Evolutionary conservation across 1,140 invertebrate species (phyloP).

Genomic region (Orchesella cincta): DNA sequence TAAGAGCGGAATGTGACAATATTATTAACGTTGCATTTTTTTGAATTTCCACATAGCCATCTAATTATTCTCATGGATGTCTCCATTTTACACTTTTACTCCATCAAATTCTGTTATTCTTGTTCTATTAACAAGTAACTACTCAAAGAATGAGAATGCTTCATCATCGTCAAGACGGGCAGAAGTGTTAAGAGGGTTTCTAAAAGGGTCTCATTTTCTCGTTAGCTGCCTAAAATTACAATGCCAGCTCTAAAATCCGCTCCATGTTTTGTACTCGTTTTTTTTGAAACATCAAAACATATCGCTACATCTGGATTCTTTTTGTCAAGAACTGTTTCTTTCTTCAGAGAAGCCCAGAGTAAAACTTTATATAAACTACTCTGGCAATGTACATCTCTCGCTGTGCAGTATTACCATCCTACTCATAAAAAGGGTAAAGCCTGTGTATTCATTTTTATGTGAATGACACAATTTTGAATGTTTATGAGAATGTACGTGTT

Average conservation of each 20-base stretch:
- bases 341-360: no score
- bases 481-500: slow-evolving; percentile 23
- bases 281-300: background rate
- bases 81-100: no score
- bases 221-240: background rate
- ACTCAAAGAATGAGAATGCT: background rate
- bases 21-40: slow-evolving; percentile 1
- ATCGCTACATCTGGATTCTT: background rate
- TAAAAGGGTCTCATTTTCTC: slow-evolving; percentile 6
- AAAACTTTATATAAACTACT: no score
- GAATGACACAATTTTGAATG: slow-evolving; percentile 22
- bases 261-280: background rate
- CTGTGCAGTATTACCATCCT: background rate
- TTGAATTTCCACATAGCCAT: no score
- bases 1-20: background rate
- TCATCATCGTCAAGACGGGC: background rate
- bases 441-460: background rate
- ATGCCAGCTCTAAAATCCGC: background rate
- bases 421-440: background rate
- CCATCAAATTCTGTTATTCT: no score
- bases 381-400: no score
- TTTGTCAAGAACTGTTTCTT: background rate
- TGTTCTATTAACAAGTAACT: no score
- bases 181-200: background rate
- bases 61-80: no score